These are phyloP conservation scores for Ladona fulva DNA, from an alignment of 1,140 invertebrate genomes.

Conservation along the genomic window DNA sequence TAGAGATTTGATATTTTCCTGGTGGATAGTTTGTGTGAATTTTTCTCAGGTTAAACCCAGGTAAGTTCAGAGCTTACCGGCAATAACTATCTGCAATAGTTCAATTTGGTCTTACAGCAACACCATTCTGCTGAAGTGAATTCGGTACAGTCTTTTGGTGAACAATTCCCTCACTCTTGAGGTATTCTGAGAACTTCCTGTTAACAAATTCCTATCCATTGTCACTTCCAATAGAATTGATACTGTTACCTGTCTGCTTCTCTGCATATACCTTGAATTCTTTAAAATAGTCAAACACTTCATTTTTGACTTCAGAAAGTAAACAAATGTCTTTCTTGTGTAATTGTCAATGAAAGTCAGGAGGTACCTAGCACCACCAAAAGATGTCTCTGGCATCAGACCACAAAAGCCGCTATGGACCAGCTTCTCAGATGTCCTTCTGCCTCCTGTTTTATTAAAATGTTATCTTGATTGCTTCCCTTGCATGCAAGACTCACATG, in stretches of 20 bases:
- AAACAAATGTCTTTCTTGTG: constrained; percentile 33
- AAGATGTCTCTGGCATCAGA: constrained; percentile 32
- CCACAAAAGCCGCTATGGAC: constrained; percentile 37
- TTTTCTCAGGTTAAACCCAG: too few relatives aligned
- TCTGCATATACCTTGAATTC: constrained; percentile 30
- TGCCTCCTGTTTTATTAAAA: constrained; percentile 15
- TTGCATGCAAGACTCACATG: constrained; percentile 14
- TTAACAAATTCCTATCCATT: constrained; percentile 37
- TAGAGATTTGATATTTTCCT: too few relatives aligned
- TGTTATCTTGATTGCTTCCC: constrained; percentile 19
- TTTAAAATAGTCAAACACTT: constrained; percentile 32
- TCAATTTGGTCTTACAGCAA: too few relatives aligned
- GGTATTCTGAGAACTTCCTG: constrained; percentile 29
- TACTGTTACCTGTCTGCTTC: constrained; percentile 29
- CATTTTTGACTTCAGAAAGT: constrained; percentile 35
- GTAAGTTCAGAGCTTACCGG: too few relatives aligned
- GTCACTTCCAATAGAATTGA: constrained; percentile 32
- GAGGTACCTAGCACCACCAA: constrained; percentile 33
- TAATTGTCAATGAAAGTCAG: constrained; percentile 39
- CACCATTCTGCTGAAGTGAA: too few relatives aligned
- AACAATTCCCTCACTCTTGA: background rate
- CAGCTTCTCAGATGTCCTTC: constrained; percentile 20
- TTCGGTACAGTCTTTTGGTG: too few relatives aligned
- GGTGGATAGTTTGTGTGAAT: too few relatives aligned
- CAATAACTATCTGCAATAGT: too few relatives aligned